Base-by-base conservation (phyloP, 2,113 vertebrate genomes). In the Xyrauchen texanus region DNA sequence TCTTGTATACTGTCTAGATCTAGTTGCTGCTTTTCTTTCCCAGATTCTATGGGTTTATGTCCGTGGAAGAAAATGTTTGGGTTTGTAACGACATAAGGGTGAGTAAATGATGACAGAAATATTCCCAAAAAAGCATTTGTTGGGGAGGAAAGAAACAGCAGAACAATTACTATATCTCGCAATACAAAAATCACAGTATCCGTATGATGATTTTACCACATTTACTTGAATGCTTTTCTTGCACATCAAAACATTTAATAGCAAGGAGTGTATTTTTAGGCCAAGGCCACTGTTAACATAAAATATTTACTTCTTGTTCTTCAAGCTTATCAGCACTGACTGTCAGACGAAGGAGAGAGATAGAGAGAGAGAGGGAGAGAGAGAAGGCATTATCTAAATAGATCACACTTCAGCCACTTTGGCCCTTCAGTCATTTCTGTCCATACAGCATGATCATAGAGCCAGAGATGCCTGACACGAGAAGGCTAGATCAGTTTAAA, bases 261-360 rank as follows among this genome's bases (percentile, higher is more conserved):
- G 21, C 21, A 34, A 34, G 21, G 21, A 34, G 21, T 1, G 21
- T 34, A 3, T 34, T 34, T 80, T 79, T 76, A 68, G 63, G 52
- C 46, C 64, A 49, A 61, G 76, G 73, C 69, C 47, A 77, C 84
- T 81, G 61, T 72, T 60, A 81, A 65, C 76, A 74, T 77, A 65
- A 84, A 82, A 86, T 84, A 86, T 84, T 86, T 84, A 80, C 84
- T 66, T 73, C 67, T 80, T 83, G 79, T 82, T 80, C 82, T 75
- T 86, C 84, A 86, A 58, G 57, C 82, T 80, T 82, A 83, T 86
- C 79, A 64, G 73, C 63, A n/a, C 34, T 77, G 15, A 60, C 63
- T 65, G 57, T 77, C 21, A 73, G 47, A 70, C 3, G 72, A 68
- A 68, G 63, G 47, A 63, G 74, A 73, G 69, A 34, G 21, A 34